phyloP scores from a whole-genome alignment of 2,888 invertebrate species.

The Branchellion lobata region DNA sequence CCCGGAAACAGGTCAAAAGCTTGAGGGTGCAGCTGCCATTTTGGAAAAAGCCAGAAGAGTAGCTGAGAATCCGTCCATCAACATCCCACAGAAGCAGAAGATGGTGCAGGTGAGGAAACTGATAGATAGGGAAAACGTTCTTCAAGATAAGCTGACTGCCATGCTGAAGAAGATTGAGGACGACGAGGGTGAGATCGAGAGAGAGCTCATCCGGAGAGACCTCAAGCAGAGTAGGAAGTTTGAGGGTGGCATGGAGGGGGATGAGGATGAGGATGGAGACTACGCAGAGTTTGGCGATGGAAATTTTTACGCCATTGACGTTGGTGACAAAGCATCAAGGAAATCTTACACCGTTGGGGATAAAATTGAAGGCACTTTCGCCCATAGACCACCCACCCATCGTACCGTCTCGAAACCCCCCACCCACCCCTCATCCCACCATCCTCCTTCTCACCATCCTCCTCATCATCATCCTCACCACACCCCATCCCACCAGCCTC shows the following conservation, averaged over 20 bases:
- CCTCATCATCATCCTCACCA: too few relatives aligned
- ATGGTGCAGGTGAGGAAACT: constrained; percentile 25
- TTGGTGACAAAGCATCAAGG: background rate
- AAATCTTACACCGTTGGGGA: background rate
- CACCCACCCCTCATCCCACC: background rate
- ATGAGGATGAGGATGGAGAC: background rate
- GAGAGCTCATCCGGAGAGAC: background rate
- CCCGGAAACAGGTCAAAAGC: constrained; percentile 26
- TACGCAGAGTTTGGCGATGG: background rate
- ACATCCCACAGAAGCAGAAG: constrained; percentile 6
- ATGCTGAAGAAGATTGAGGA: constrained; percentile 33
- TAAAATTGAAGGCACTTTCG: too few relatives aligned
- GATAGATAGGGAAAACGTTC: constrained; percentile 19
- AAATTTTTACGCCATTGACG: background rate
- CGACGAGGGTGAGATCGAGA: constrained; percentile 24
- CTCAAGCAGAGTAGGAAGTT: background rate
- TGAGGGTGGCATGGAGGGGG: background rate
- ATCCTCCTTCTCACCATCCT: too few relatives aligned
- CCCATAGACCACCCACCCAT: background rate
- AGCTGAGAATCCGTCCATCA: constrained; percentile 16
- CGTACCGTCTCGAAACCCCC: too few relatives aligned
- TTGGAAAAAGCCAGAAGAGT: constrained; percentile 35
- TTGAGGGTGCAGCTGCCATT: constrained; percentile 32
- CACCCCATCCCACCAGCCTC: background rate
- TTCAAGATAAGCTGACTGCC: constrained; percentile 25